Conservation (phyloP, 2,797 vertebrate genomes). For the Streptopelia turtur region DNA sequence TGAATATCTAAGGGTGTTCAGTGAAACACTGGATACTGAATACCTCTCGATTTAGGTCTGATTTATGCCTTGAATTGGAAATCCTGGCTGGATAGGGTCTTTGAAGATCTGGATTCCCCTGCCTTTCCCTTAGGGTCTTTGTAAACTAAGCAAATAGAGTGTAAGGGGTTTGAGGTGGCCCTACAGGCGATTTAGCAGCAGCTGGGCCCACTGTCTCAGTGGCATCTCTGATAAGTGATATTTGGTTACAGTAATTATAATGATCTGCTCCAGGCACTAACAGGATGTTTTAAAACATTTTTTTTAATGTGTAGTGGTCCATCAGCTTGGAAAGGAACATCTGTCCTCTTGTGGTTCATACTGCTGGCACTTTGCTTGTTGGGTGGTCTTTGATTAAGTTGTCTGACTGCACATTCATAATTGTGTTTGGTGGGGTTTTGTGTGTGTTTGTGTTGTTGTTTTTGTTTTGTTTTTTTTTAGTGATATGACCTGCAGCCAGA, state of each 20-base stretch:
- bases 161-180: background rate
- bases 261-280: background rate
- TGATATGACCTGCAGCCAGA: constrained; percentile 91
- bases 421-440: background rate
- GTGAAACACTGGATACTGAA: background rate
- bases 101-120: background rate
- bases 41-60: background rate
- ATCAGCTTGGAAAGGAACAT: background rate
- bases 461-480: constrained; percentile 70
- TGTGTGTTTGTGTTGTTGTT: constrained; percentile 66
- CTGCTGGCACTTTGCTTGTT: background rate
- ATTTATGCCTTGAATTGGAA: background rate
- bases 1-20: background rate
- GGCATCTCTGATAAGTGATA: background rate
- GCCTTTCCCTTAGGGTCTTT: background rate
- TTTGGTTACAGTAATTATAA: background rate
- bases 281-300: background rate
- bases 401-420: background rate
- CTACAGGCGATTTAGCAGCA: background rate
- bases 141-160: background rate
- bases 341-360: background rate
- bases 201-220: background rate
- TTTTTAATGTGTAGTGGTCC: background rate
- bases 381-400: background rate
- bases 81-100: background rate